Percentiles rank a stretch among this genome's conserved stretches.
These are phyloP conservation scores for Micromesistius poutassou DNA, from an alignment of 2,797 vertebrate genomes.

Conservation along the genomic window DNA sequence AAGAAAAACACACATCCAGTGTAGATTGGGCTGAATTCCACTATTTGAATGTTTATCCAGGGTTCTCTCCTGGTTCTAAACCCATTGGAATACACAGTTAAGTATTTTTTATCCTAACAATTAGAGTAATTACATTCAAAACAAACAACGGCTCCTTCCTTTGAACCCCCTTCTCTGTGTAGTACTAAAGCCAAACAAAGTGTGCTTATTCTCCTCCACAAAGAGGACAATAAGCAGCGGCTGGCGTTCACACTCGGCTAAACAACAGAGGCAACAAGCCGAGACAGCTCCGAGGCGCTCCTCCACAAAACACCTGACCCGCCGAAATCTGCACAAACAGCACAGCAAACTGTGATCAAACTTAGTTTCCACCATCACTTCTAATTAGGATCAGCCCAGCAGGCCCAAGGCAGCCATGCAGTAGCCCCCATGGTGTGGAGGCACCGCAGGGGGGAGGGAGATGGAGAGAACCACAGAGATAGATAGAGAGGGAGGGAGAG, in stretches of 20 bases:
- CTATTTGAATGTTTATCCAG: neutral
- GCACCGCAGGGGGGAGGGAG: neutral
- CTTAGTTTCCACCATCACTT: constrained; percentile 54
- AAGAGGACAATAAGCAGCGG: neutral
- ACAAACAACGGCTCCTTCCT: neutral
- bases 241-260: neutral
- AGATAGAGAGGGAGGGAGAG: constrained; percentile 3
- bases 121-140: neutral
- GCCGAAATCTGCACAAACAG: constrained; percentile 48
- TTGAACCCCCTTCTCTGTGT: too few relatives aligned
- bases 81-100: too few relatives aligned
- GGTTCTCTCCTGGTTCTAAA: neutral
- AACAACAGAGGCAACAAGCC: neutral
- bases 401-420: constrained; percentile 6
- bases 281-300: constrained; percentile 47
- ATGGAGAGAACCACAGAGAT: constrained; percentile 33
- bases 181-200: too few relatives aligned
- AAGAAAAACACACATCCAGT: too few relatives aligned
- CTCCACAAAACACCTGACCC: constrained; percentile 53
- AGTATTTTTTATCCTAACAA: neutral
- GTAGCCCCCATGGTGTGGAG: neutral
- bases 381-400: constrained; percentile 58
- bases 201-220: too few relatives aligned
- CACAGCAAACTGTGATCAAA: constrained; percentile 61
- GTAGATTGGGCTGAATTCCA: too few relatives aligned